Base-by-base conservation (phyloP, 2,888 invertebrate species). In the Drosophila colorata region DNA sequence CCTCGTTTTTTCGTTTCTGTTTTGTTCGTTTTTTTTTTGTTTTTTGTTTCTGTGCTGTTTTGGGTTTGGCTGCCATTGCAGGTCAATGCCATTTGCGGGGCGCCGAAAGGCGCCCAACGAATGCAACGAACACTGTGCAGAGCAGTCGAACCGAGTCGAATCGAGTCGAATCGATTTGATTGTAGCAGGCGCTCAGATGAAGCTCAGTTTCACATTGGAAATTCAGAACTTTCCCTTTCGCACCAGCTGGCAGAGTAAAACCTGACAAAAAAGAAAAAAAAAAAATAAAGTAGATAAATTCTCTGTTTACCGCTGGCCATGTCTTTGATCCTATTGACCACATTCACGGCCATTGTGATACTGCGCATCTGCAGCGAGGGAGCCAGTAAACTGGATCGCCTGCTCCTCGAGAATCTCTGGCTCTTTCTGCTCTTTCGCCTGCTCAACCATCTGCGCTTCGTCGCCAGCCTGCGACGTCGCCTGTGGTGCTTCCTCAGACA, bases 81-180 rank as follows among this genome's bases (percentile, higher is more conserved):
- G 84, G 85, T 80, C 85, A 80, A 84, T 80, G 85, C 82, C 79
- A 81, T 81, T 68, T 72, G 33, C 20, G 20, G 20, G 20, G 20
- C 20, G 20, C 20, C 20, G 20, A 20, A 3, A 28, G 28, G 28
- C 2, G 28, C 28, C 28, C 28, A 28, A 2, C 28, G 9, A 28
- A 9, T 28, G 28, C 28, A 28, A 8, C 28, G 28, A 46, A 61
- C 28, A 44, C 16, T 66, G 57, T 57, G 61, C 69, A 53, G 55
- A 59, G 49, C 61, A 38, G 41, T 41, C 46, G 37, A 31, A 44
- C 20, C 33, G 41, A 65, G 75, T 75, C 81, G 78, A 80, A n/a
- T n/a, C n/a, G n/a, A 38, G 41, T 41, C 46, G 37, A 31, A 44
- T 25, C 33, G 41, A 65, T 79, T 75, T 78, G 78, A 80, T 78